Conservation (phyloP, 2,888 invertebrate genomes). For the Enoplolaimus lenunculus region DNA sequence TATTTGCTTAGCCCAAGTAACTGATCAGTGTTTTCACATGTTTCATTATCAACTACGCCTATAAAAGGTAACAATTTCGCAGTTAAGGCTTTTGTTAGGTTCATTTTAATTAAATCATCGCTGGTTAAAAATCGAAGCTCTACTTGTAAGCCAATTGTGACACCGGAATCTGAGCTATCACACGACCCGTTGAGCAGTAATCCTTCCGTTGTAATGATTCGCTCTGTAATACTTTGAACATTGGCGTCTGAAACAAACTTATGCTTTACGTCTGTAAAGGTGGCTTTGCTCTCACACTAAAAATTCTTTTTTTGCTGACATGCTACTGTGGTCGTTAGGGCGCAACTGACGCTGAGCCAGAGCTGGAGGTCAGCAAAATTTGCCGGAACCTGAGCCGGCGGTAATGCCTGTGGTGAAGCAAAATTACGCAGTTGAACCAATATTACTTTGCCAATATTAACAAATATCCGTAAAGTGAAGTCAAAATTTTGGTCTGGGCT, state of each 20-base stretch:
- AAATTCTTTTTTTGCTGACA: background rate
- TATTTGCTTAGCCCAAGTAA: background rate
- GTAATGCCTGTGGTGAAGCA: too few relatives aligned
- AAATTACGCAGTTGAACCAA: too few relatives aligned
- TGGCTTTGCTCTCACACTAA: background rate
- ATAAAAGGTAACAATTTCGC: background rate
- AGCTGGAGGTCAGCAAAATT: too few relatives aligned
- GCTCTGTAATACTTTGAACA: background rate
- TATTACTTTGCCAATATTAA: too few relatives aligned
- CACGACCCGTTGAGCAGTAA: background rate
- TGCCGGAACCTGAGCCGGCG: too few relatives aligned
- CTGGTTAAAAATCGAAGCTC: background rate
- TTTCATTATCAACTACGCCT: background rate
- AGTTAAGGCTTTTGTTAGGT: background rate
- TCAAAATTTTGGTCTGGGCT: too few relatives aligned
- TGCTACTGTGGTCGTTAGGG: too few relatives aligned
- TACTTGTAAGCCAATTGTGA: background rate
- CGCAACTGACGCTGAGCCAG: too few relatives aligned
- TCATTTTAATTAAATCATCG: background rate
- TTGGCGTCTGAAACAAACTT: background rate
- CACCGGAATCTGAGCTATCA: background rate
- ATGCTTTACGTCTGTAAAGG: too few relatives aligned
- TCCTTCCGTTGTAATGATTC: background rate
- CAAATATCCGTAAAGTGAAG: too few relatives aligned
- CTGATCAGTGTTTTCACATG: background rate